These are phyloP conservation scores for Ptilodon capucinus DNA, from an alignment of 2,888 invertebrate genomes.

Conservation along the genomic window DNA sequence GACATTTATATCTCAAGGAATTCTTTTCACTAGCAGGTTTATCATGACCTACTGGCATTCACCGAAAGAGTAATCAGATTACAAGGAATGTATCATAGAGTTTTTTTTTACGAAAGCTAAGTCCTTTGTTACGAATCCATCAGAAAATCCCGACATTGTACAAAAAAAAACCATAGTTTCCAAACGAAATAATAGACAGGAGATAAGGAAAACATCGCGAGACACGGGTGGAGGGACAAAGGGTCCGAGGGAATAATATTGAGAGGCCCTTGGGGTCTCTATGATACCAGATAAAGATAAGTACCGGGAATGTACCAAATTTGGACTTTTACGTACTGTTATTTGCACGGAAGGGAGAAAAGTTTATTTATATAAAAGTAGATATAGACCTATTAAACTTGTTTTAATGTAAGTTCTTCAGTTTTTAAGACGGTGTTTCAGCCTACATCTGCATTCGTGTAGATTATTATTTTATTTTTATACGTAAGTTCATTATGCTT, in stretches of 20 bases:
- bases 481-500: too few relatives aligned
- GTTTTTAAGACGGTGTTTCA: too few relatives aligned
- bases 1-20: too few relatives aligned
- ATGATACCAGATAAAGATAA: slow-evolving; percentile 38
- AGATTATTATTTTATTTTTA: too few relatives aligned
- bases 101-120: not conserved
- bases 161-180: slow-evolving; percentile 37
- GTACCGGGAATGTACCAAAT: slow-evolving; percentile 10
- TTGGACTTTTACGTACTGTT: slow-evolving; percentile 14
- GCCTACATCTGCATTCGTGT: too few relatives aligned
- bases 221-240: slow-evolving; percentile 32
- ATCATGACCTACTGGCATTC: too few relatives aligned
- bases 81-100: too few relatives aligned
- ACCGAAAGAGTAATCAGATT: too few relatives aligned
- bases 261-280: slow-evolving; percentile 34
- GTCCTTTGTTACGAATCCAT: not conserved
- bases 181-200: slow-evolving; percentile 33
- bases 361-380: too few relatives aligned
- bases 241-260: slow-evolving; percentile 41
- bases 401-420: too few relatives aligned
- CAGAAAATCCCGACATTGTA: not conserved
- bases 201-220: slow-evolving; percentile 37
- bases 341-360: slow-evolving; percentile 17
- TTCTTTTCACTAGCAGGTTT: too few relatives aligned
- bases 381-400: too few relatives aligned